phyloP scores from a whole-genome alignment of 2,797 vertebrate species.

The Danio aesculapii region DNA sequence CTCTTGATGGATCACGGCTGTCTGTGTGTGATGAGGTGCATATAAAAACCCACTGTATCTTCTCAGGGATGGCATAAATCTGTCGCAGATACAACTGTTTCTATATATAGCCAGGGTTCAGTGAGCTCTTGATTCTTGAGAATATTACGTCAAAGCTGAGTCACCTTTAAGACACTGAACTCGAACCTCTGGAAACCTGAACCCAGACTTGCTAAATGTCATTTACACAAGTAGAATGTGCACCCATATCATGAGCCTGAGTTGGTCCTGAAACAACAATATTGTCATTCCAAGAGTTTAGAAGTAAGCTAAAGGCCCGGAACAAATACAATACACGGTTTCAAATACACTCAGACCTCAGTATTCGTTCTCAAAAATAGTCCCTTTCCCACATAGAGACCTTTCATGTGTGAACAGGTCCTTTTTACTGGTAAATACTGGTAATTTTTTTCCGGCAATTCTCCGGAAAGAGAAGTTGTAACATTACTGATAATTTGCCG shows the following conservation, averaged over 20 bases:
- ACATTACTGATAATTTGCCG: too few species aligned
- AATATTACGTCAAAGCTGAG: conserved; percentile 21
- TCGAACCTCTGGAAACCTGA: neutral
- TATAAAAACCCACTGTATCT: conserved; percentile 4
- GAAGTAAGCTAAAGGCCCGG: neutral
- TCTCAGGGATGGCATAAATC: conserved; percentile 26
- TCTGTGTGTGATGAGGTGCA: conserved; percentile 22
- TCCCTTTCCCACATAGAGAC: too few species aligned
- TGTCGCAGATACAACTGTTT: conserved; percentile 24
- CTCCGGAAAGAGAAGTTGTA: too few species aligned
- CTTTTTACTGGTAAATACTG: too few species aligned
- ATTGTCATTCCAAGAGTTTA: neutral
- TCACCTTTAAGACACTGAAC: conserved; percentile 22
- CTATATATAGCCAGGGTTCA: conserved; percentile 21
- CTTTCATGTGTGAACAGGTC: too few species aligned
- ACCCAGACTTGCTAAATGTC: neutral
- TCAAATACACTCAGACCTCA: neutral
- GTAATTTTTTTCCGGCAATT: too few species aligned
- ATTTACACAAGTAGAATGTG: conserved; percentile 3
- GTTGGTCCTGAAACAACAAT: neutral
- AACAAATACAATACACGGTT: neutral
- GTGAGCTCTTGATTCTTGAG: conserved; percentile 1
- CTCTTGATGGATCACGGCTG: conserved; percentile 33
- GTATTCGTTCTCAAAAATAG: neutral
- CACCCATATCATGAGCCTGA: neutral